phyloP scores from a whole-genome alignment of 1,140 invertebrate genomes.

The Nomia melanderi region DNA sequence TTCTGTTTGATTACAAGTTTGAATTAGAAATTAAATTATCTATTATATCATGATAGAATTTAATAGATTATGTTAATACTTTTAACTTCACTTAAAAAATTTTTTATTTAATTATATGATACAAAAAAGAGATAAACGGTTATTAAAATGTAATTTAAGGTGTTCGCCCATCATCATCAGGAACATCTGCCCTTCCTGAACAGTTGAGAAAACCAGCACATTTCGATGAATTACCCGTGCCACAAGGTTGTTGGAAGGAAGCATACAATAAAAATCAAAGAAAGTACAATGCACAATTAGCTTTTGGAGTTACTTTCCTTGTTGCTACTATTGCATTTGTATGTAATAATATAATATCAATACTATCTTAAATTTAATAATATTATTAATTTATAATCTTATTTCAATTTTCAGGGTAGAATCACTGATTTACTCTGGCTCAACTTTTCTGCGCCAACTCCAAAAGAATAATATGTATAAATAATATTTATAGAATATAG shows the following conservation, averaged over 20 bases:
- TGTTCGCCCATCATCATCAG: conserved; percentile 65
- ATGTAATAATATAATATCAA: conserved; percentile 69
- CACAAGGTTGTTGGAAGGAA: conserved; percentile 88
- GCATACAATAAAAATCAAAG: conserved; percentile 83
- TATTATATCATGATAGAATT: no score
- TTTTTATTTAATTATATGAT: no score
- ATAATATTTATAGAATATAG: conserved; percentile 21
- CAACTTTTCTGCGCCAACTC: conserved; percentile 26
- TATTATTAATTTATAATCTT: background rate
- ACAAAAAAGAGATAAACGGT: no score
- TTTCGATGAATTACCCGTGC: conserved; percentile 88
- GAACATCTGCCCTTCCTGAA: no score
- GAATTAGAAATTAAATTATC: background rate
- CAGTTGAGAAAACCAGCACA: conserved; percentile 76
- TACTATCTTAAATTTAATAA: background rate
- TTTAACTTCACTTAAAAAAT: no score
- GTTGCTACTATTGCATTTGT: conserved; percentile 83
- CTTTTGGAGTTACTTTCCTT: conserved; percentile 83
- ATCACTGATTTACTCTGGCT: conserved; percentile 32
- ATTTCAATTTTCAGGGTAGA: conserved; percentile 48
- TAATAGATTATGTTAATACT: no score
- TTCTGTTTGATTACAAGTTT: no score
- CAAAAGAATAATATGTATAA: conserved; percentile 13
- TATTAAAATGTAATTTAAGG: conserved; percentile 47
- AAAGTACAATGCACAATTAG: conserved; percentile 86